Evolutionary conservation across 2,888 invertebrate genomes (phyloP), one percentile per base, ranked within the genome.

Genomic region (Boloria euphrosyne): DNA sequence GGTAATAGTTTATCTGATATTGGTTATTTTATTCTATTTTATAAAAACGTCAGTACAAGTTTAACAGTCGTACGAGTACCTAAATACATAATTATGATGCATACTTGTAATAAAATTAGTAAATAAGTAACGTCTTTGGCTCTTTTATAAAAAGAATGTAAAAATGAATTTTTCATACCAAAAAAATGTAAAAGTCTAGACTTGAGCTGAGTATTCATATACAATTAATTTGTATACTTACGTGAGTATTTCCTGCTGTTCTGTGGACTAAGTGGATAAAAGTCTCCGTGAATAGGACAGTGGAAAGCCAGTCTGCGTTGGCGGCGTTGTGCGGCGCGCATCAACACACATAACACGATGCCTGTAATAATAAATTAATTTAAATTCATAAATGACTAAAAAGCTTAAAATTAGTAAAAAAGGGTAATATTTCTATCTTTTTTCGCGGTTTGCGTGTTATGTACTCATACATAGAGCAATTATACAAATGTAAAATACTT

Each of bases 231-330:
- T 31, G 7, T 57, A 18, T 68, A 87, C 91, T 89, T 82, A 93
- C 93, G 88, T 60, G 92, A 84, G 78, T 87, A 90, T 78, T 91
- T 91, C 74, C 93, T 88, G 69, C 81, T 89, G 67, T 93, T 94
- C 68, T 94, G 93, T 27, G 95, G 95, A 80, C 95, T 95, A 49
- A 95, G 87, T 3, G 96, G 96, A 80, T 95, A 96, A 85, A 96
- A 96, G 85, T 96, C 96, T 6, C 96, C 96, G 76, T 96, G 96
- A 54, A 96, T 93, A 38, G 96, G 96, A 83, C 96, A 96, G 84
- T 95, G 95, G 88, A 95, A 96, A 64, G 95, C 95, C 69, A 96
- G 93, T 53, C 95, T 92, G 64, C 95, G 93, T 76, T 95, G 95
- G 49, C 94, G 90, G 62, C 93, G 92, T 71, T 95, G 93, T 2